Percentiles rank a stretch among this genome's conserved stretches.
phyloP scores from a whole-genome alignment of 2,888 invertebrate genomes.

The Patella depressa region DNA sequence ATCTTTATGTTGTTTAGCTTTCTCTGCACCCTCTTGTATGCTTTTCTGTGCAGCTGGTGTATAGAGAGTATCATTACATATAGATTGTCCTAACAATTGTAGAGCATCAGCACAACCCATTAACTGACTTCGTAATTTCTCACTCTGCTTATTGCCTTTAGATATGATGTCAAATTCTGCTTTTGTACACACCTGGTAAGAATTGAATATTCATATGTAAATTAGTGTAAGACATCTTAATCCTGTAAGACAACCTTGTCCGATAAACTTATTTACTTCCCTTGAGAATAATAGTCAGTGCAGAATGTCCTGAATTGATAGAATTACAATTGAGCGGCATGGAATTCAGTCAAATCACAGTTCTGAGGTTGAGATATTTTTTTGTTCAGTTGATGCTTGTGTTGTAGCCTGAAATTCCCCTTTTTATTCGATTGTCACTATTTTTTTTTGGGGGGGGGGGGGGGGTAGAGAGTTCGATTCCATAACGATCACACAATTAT shows the following conservation, averaged over 20 bases:
- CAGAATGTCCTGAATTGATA: too few relatives aligned
- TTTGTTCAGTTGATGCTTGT: neutral
- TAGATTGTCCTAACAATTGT: constrained; percentile 19
- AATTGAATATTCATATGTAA: neutral
- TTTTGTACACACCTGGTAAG: constrained; percentile 78
- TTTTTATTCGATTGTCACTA: too few relatives aligned
- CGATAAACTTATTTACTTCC: neutral
- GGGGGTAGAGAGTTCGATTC: too few relatives aligned
- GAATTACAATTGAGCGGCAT: too few relatives aligned
- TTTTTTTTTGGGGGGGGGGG: too few relatives aligned
- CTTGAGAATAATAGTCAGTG: neutral
- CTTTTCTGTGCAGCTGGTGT: constrained; percentile 38
- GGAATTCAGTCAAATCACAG: too few relatives aligned
- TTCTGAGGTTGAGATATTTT: neutral
- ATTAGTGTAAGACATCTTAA: too few relatives aligned
- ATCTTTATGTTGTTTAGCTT: constrained; percentile 85
- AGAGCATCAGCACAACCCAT: constrained; percentile 72
- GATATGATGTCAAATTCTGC: constrained; percentile 81
- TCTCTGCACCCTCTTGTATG: constrained; percentile 75
- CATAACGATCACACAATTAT: too few relatives aligned
- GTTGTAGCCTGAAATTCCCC: too few relatives aligned
- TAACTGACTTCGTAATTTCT: constrained; percentile 77
- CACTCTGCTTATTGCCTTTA: constrained; percentile 79
- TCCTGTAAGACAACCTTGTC: neutral
- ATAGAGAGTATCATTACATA: constrained; percentile 33